phyloP scores from a whole-genome alignment of 2,113 vertebrate species.

The Sinocyclocheilus anophthalmus region DNA sequence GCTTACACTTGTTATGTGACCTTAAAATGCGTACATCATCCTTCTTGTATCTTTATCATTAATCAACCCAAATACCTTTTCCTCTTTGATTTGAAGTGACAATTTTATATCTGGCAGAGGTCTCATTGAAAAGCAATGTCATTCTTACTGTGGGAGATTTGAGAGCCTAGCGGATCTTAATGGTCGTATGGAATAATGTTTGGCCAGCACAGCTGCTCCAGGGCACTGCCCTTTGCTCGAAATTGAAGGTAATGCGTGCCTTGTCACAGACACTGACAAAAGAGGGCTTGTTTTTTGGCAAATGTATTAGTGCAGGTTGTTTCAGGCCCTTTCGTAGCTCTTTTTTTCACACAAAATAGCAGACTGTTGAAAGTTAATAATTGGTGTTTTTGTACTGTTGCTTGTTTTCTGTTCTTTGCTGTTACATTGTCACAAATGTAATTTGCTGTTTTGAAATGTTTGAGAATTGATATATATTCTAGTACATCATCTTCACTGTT shows the following conservation, averaged over 20 bases:
- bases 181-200: slow-evolving; percentile 10
- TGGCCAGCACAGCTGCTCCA: slow-evolving; percentile 2
- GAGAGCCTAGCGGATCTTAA: slow-evolving; percentile 19
- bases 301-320: slow-evolving; percentile 32
- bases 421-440: too few species aligned
- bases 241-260: slow-evolving; percentile 48
- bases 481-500: too few species aligned
- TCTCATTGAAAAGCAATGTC: slow-evolving; percentile 2
- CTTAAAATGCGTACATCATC: slow-evolving; percentile 23
- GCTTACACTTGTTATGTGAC: slow-evolving; percentile 34
- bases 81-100: slow-evolving; percentile 11
- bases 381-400: neutral
- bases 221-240: slow-evolving; percentile 41
- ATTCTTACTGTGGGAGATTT: neutral
- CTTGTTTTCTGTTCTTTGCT: too few species aligned
- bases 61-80: neutral
- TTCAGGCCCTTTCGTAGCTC: neutral
- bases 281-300: slow-evolving; percentile 34
- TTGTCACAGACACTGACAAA: slow-evolving; percentile 31
- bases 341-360: slow-evolving; percentile 4
- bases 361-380: neutral
- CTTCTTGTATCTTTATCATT: neutral
- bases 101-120: neutral
- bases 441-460: too few species aligned
- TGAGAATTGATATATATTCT: too few species aligned